Base-by-base conservation (phyloP, 2,797 vertebrate genomes). In the Girardinus metallicus region DNA sequence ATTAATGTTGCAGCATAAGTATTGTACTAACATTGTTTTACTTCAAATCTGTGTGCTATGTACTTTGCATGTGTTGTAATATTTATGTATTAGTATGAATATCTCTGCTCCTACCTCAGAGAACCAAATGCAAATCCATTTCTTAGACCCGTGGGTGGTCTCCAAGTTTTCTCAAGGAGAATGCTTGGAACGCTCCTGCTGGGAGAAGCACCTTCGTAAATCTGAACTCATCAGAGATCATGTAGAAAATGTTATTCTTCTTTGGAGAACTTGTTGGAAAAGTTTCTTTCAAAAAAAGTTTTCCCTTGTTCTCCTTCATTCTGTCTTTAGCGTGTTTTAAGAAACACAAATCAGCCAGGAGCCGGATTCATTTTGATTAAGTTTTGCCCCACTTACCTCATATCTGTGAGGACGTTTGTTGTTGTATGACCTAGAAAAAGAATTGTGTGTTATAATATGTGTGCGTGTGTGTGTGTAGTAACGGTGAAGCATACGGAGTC, bases 401-500 rank as follows among this genome's bases (percentile, higher is more conserved):
- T 51, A 71, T 71, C 72, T 78, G 75, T 53, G 76, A 75, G 70
- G 43, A 13, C 74, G 80, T 88, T 80, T 86, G 78, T 73, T 87
- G 78, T 78, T 55, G 43, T 78, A 6, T 87, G 85, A 88, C 85
- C 86, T 76, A 86, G 77, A 86, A 70, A 70, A 70, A 41, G 39
- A 70, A 1, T 39, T 43, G 66, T 70, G 39, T 43, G 21, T 68
- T 68, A 39, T 11, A 68, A 41, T 62, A 29, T 18, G 29, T 62
- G 62, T 23, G 62, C 2, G 18, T 2, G 47, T 16, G 47, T 21
- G 29, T 16, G 66, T 43, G 39, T 26, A 13, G 23, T 13, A 70
- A 43, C 21, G 2, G 39, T 43, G 66, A 43, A 13, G 39, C 66
- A 70, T 43, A 26, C 5, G 12, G 11, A 70, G 66, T 43, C 36